A percentile compares a stretch with the other conserved stretches of the same genome.
Conservation (phyloP, 2,888 invertebrate genomes). For the Leptothorax acervorum region DNA sequence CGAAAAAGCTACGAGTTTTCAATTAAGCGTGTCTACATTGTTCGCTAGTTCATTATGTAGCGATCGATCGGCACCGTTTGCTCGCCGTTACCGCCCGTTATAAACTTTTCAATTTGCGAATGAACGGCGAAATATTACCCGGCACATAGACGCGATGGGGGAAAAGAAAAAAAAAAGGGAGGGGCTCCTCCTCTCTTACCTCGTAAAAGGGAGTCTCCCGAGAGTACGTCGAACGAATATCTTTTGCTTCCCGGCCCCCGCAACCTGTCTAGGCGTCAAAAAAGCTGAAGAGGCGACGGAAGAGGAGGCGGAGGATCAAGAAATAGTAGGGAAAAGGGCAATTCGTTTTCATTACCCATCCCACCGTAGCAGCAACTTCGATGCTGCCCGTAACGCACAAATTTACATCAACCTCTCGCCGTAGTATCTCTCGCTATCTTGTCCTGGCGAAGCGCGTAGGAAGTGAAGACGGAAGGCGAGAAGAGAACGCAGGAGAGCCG, state of each 20-base stretch:
- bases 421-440: conserved; percentile 61
- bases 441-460: conserved; percentile 39
- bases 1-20: conserved; percentile 57
- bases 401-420: conserved; percentile 71
- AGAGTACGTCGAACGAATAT: conserved; percentile 61
- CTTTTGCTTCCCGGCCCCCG: conserved; percentile 23
- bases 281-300: conserved; percentile 42
- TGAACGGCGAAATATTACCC: conserved; percentile 50
- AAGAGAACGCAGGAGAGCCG: conserved; percentile 7
- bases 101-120: conserved; percentile 64
- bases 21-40: conserved; percentile 56
- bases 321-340: conserved; percentile 69
- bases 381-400: conserved; percentile 69
- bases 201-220: conserved; percentile 44
- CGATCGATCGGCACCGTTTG: conserved; percentile 52
- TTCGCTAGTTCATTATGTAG: conserved; percentile 56
- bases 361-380: conserved; percentile 65
- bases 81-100: conserved; percentile 50
- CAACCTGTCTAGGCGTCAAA: conserved; percentile 67
- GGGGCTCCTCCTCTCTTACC: conserved; percentile 32
- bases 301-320: conserved; percentile 33
- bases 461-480: background rate
- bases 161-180: conserved; percentile 29
- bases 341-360: conserved; percentile 75
- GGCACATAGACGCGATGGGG: conserved; percentile 22